Conservation (phyloP, 2,888 invertebrate species). For the Augochlorella aurata region DNA sequence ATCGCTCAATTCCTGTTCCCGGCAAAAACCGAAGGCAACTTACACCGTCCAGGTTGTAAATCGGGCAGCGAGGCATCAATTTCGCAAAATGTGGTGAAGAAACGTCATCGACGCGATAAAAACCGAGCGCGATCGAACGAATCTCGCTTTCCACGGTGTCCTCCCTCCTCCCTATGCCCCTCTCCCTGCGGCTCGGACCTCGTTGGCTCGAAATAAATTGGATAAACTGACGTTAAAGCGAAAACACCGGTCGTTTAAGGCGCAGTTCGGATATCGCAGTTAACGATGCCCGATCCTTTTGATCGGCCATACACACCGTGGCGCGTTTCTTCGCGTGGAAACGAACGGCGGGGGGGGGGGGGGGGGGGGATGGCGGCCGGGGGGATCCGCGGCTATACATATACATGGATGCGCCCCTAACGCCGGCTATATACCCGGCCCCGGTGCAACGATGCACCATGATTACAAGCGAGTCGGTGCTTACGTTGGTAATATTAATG, state of each 20-base stretch:
- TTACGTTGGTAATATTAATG: conserved; percentile 77
- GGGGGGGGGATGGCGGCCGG: background rate
- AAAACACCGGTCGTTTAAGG: conserved; percentile 64
- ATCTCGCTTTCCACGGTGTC: background rate
- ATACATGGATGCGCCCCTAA: conserved; percentile 21
- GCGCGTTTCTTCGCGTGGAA: conserved; percentile 7
- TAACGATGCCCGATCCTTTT: conserved; percentile 63
- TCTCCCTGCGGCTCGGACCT: background rate
- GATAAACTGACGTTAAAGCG: conserved; percentile 68
- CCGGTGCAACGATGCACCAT: conserved; percentile 70
- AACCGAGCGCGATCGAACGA: background rate
- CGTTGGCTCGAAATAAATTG: conserved; percentile 61
- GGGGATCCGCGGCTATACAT: background rate
- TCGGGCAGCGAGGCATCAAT: background rate
- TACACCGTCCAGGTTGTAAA: background rate
- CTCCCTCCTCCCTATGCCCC: background rate
- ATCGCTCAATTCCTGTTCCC: background rate
- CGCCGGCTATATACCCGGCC: conserved; percentile 39
- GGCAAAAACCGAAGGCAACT: too few species aligned
- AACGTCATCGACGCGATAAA: background rate
- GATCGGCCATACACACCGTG: conserved; percentile 51
- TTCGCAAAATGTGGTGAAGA: background rate
- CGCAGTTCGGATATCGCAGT: conserved; percentile 58
- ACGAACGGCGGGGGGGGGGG: background rate
- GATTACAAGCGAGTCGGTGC: conserved; percentile 72